These are phyloP conservation scores for Phenganax subtilis DNA, from an alignment of 92 coral and sea anemone genomes.

Conservation along the genomic window DNA sequence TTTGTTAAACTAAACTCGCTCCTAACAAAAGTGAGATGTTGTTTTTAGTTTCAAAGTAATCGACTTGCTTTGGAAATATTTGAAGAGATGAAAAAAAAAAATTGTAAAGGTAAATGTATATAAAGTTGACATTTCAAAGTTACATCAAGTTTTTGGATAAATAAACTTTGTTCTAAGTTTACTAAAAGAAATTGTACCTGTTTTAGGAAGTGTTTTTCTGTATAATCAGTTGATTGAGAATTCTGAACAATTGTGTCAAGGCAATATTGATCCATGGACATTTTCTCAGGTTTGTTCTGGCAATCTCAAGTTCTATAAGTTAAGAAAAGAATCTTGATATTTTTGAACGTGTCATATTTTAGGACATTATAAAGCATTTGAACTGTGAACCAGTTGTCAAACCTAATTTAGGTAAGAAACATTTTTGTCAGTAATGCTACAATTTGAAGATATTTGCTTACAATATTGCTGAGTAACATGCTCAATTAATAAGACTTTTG, in stretches of 20 bases:
- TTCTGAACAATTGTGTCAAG: slow-evolving; percentile 31
- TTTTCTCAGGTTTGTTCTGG: slow-evolving; percentile 39
- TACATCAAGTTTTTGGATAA: background rate
- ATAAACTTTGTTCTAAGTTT: background rate
- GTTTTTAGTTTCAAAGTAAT: slow-evolving; percentile 52
- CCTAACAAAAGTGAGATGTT: background rate
- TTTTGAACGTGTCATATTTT: background rate
- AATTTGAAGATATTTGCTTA: too few relatives aligned
- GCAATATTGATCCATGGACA: slow-evolving; percentile 49
- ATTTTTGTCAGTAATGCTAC: slow-evolving; percentile 22
- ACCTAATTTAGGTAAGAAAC: slow-evolving; percentile 60
- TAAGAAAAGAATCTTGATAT: background rate
- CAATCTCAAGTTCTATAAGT: background rate
- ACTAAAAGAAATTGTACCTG: background rate
- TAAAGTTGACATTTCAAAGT: too few relatives aligned
- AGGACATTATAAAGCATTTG: slow-evolving; percentile 56
- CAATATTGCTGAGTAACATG: slow-evolving; percentile 4
- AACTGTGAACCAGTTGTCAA: slow-evolving; percentile 62
- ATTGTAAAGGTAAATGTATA: slow-evolving; percentile 56
- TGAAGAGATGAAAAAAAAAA: slow-evolving; percentile 63
- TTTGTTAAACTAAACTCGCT: background rate
- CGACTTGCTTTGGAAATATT: slow-evolving; percentile 58
- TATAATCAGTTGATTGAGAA: slow-evolving; percentile 60
- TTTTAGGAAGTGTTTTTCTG: slow-evolving; percentile 53
- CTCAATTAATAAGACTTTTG: background rate